These are phyloP conservation scores for Varanus salvator DNA, from an alignment of 2,113 vertebrate species.

Conservation along the genomic window DNA sequence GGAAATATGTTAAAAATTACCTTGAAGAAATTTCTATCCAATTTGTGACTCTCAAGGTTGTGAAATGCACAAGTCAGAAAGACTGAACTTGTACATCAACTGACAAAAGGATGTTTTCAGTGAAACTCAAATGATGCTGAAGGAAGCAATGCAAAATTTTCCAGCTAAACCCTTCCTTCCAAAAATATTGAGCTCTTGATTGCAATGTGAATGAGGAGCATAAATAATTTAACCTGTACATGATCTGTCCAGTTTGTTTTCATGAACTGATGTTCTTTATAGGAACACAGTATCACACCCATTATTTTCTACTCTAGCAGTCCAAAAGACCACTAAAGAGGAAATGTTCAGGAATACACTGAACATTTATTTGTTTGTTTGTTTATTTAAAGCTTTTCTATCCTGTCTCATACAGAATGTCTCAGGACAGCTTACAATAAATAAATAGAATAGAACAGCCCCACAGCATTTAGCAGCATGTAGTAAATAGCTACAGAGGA, in stretches of 20 bases:
- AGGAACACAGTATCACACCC: neutral
- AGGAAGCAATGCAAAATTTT: neutral
- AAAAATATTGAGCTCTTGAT: neutral
- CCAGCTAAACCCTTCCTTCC: neutral
- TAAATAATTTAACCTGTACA: neutral
- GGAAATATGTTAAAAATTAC: neutral
- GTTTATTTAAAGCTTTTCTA: too few relatives aligned
- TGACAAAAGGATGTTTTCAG: neutral
- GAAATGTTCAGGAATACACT: neutral
- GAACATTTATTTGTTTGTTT: too few relatives aligned
- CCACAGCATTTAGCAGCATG: neutral
- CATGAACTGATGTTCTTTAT: neutral
- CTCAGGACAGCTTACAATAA: too few relatives aligned
- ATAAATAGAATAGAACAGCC: too few relatives aligned
- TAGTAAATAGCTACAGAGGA: neutral
- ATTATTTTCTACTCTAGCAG: neutral
- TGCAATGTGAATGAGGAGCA: neutral
- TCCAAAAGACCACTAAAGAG: neutral
- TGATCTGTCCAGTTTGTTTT: neutral
- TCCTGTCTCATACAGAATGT: too few relatives aligned
- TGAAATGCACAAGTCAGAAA: neutral
- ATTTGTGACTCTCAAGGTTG: neutral
- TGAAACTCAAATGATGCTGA: neutral
- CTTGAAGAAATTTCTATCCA: neutral
- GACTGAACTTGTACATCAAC: neutral